Percentiles rank a stretch among this genome's conserved stretches.
phyloP scores from a whole-genome alignment of 2,113 vertebrate species.

The Zapus hudsonius region DNA sequence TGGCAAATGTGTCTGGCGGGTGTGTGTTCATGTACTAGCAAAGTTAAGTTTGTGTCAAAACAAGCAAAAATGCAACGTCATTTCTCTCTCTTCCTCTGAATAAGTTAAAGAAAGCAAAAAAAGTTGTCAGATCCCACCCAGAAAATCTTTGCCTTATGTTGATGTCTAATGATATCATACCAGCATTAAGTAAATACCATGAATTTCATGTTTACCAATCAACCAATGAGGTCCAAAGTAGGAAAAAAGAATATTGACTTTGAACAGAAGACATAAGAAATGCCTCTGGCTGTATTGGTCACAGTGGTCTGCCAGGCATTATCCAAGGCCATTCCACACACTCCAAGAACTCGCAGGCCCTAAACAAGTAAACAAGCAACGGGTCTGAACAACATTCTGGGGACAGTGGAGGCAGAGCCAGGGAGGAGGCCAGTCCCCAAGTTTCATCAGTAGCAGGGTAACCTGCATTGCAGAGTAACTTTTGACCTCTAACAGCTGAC shows the following conservation, averaged over 20 bases:
- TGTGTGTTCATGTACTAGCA: rapidly evolving
- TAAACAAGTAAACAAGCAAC: background rate
- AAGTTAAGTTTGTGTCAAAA: background rate
- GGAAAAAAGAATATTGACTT: background rate
- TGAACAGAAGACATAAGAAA: background rate
- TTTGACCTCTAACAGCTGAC: background rate
- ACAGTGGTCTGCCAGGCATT: background rate
- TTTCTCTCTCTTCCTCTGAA: slow-evolving; percentile 37
- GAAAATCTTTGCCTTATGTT: background rate
- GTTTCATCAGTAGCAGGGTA: background rate
- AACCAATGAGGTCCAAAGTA: background rate
- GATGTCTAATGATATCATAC: background rate
- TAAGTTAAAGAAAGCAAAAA: slow-evolving; percentile 24
- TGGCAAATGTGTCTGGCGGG: rapidly evolving
- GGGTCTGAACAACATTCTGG: background rate
- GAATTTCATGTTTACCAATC: slow-evolving; percentile 48
- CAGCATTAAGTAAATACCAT: background rate
- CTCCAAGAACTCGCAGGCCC: background rate
- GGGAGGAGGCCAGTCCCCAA: background rate
- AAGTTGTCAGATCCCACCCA: background rate
- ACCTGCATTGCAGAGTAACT: background rate
- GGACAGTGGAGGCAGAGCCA: background rate
- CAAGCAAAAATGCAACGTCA: background rate
- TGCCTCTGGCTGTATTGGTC: background rate
- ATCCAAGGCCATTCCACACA: rapidly evolving